Base-by-base conservation (phyloP, 2,888 invertebrate species). In the Cataglyphis rosenhaueri region DNA sequence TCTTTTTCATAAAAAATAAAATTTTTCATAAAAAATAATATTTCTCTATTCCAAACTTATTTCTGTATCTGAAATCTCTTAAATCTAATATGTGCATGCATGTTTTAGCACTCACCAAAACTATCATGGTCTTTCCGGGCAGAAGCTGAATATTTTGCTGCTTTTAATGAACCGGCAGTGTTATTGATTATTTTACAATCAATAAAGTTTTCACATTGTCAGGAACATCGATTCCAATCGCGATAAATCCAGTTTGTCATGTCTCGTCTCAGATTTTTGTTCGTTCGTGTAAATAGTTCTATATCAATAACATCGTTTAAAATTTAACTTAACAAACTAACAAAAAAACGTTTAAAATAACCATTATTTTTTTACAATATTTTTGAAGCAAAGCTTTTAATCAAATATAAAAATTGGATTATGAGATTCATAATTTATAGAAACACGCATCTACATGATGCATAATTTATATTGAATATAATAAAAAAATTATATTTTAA, bases 91-190 rank as follows among this genome's bases (percentile, higher is more conserved):
- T 38, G 6, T 35, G 15, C 41, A n/a, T 59, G 21, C 59, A 68
- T 35, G 12, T 59, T 78, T 44, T 61, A 41, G 1, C 25, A 76
- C 78, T 79, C 68, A 70, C 78, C 59, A 59, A 70, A 8, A 70
- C 25, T 44, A 32, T 12, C n/a, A 48, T 44, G 32, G 18, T 59
- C 10, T 44, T 66, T 35, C 41, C 75, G 18, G 25, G 21, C n/a
- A 10, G 41, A 55, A 15, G 25, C 4, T 15, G 21, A 61, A 61
- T 5, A 29, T 32, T n/a, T 18, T 44, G 57, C 12, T 41, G 29
- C 6, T 65, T 29, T 9, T 9, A 44, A 66, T 44, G 35, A 59
- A 44, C 3, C 29, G 5, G n/a, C 18, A 25, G 55, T 1, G 15
- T 25, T n/a, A 38, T 38, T 9, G n/a, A 66, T 66, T 57, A 57